A percentile compares a stretch with the other conserved stretches of the same genome.
Evolutionary conservation across 2,797 vertebrate species (phyloP).

Genomic region (Pseudopleuronectes americanus): DNA sequence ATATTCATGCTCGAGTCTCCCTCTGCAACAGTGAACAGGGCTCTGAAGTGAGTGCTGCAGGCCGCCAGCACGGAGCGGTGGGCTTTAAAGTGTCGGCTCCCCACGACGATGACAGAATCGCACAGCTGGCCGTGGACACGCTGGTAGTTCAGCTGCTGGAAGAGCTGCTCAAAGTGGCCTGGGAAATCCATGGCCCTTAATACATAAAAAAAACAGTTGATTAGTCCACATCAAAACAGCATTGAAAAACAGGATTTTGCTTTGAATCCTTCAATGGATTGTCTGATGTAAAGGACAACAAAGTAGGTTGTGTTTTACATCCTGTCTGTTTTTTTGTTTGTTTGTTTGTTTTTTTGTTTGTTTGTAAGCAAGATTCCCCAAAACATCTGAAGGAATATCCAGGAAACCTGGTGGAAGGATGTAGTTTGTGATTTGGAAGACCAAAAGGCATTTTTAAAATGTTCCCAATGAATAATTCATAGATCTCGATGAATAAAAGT

Average conservation of each 20-base stretch:
- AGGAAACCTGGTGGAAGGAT: no score
- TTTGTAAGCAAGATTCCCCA: no score
- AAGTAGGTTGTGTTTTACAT: no score
- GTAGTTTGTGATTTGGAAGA: no score
- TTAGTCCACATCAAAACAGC: background rate
- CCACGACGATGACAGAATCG: constrained; percentile 96
- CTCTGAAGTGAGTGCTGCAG: constrained; percentile 97
- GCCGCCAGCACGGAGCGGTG: constrained; percentile 96
- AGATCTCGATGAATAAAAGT: no score
- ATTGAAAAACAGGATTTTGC: background rate
- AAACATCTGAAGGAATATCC: no score
- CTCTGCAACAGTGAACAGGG: constrained; percentile 94
- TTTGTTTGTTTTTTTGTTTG: no score
- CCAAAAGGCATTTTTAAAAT: no score
- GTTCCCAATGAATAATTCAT: no score
- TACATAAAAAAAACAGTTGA: background rate
- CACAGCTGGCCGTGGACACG: constrained; percentile 96
- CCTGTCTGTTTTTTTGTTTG: no score
- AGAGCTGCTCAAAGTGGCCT: constrained; percentile 97
- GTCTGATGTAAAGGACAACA: no score
- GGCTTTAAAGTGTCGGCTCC: constrained; percentile 95
- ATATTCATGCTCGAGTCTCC: constrained; percentile 95
- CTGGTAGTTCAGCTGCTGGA: constrained; percentile 98
- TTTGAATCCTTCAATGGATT: background rate
- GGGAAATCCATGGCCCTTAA: constrained; percentile 94